A percentile compares a stretch with the other conserved stretches of the same genome.
Conservation (phyloP, 2,797 vertebrate species). For the Betta splendens region DNA sequence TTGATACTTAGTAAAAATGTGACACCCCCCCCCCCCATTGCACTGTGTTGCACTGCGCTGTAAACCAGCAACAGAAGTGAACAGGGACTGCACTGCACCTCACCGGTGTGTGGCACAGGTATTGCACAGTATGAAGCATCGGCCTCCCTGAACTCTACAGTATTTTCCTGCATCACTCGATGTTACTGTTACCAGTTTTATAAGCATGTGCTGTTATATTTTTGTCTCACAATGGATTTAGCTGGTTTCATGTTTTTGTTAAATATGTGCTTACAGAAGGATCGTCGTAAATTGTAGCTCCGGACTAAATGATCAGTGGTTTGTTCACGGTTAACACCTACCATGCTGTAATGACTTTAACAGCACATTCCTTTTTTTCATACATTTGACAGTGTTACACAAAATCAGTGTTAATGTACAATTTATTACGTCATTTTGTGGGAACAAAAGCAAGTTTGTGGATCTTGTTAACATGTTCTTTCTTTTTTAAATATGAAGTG, state of each 20-base stretch:
- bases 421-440: conserved; percentile 23
- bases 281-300: conserved; percentile 51
- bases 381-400: conserved; percentile 45
- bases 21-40: conserved; percentile 40
- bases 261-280: conserved; percentile 19
- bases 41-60: conserved; percentile 71
- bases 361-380: conserved; percentile 47
- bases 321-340: conserved; percentile 35
- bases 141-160: conserved; percentile 26
- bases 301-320: conserved; percentile 39
- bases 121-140: conserved; percentile 28
- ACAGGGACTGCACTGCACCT: conserved; percentile 50
- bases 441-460: conserved; percentile 38
- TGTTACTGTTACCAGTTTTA: conserved; percentile 56
- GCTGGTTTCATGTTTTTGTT: conserved; percentile 42
- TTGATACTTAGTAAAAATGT: conserved; percentile 51
- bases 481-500: conserved; percentile 72
- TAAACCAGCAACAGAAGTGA: conserved; percentile 41
- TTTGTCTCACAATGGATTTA: conserved; percentile 48
- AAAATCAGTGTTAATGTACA: conserved; percentile 56
- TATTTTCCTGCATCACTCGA: conserved; percentile 46
- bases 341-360: conserved; percentile 41
- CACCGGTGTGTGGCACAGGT: conserved; percentile 21
- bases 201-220: conserved; percentile 71
- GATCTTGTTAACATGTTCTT: conserved; percentile 30